Evolutionary conservation across 1,140 invertebrate genomes (phyloP), one percentile per base, ranked within the genome.

Genomic region (Drosophila parabipectinata): DNA sequence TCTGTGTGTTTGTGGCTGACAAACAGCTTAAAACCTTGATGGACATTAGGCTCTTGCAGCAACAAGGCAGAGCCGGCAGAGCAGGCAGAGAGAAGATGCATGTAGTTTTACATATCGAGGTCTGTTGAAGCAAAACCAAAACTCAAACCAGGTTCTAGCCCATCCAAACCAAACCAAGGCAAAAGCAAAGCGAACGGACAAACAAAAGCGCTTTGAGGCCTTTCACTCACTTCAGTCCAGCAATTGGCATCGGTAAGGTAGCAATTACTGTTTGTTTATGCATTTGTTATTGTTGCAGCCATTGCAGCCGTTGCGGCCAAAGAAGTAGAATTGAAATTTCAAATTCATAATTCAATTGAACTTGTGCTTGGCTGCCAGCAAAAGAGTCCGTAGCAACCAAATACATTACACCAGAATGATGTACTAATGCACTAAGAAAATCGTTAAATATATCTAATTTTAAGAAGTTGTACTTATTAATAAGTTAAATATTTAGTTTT

Each of bases 281-380:
- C 82, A 75, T 87, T 85, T 87, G 69, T 63, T 75, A 73, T 53
- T 71, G 73, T 41, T 72, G 51, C 26, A 28, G 26, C 48, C 71
- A 52, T 26, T 71, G 51, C 47, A 72, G 54, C 32, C 18, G 63
- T 32, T 56, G 41, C 10, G 24, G 59, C 58, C 14, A 51, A 67
- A 75, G 72, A 66, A 87, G 60, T 83, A 83, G 78, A 88, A 83
- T 87, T 88, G 83, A 83, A 72, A 77, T 77, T 77, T 64, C 58
- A 77, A 88, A 88, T 88, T 88, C 83, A 88, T 88, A 88, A 88
- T 88, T 88, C 76, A 88, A 88, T 88, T 88, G 83, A 64, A 88
- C 34, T 63, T 88, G 76, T 83, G 72, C 61, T 77, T 77, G 54
- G 83, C 57, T 62, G 71, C 26, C 34, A 62, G 41, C 58, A 72